A percentile compares a stretch with the other conserved stretches of the same genome.
These are phyloP conservation scores for Graphium colonna DNA, from an alignment of 2,888 invertebrate species.

Conservation along the genomic window DNA sequence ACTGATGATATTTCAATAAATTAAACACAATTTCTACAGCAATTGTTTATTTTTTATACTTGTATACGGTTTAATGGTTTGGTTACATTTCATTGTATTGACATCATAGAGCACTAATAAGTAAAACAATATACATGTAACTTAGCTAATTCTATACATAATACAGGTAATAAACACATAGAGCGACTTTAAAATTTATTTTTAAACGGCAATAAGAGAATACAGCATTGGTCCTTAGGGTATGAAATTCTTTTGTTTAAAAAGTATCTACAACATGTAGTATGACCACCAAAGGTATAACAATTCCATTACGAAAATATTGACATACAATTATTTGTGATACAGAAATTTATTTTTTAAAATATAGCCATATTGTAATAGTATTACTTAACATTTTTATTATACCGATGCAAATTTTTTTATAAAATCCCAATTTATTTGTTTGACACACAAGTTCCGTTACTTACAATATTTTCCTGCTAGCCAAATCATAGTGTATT, in stretches of 20 bases:
- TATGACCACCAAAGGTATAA: background rate
- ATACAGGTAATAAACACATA: slow-evolving; percentile 63
- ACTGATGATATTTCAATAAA: slow-evolving; percentile 30
- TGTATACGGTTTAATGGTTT: slow-evolving; percentile 76
- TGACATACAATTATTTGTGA: too few species aligned
- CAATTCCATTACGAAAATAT: too few species aligned
- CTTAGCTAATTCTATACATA: slow-evolving; percentile 42
- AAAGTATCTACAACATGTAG: slow-evolving; percentile 20
- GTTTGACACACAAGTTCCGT: slow-evolving; percentile 17
- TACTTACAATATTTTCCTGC: slow-evolving; percentile 21
- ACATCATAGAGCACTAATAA: slow-evolving; percentile 70
- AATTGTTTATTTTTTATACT: slow-evolving; percentile 69
- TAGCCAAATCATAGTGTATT: slow-evolving; percentile 11
- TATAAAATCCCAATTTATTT: background rate
- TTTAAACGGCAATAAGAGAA: slow-evolving; percentile 35
- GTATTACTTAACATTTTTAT: background rate
- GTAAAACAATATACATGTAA: slow-evolving; percentile 75
- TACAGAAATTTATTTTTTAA: background rate
- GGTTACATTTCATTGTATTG: slow-evolving; percentile 77
- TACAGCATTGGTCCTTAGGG: slow-evolving; percentile 66
- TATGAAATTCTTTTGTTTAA: slow-evolving; percentile 36
- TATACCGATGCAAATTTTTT: background rate
- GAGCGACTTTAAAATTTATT: slow-evolving; percentile 47
- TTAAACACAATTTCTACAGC: slow-evolving; percentile 53
- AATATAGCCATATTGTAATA: background rate